Conservation (phyloP, 2,113 vertebrate species). For the Microtus montanus region DNA sequence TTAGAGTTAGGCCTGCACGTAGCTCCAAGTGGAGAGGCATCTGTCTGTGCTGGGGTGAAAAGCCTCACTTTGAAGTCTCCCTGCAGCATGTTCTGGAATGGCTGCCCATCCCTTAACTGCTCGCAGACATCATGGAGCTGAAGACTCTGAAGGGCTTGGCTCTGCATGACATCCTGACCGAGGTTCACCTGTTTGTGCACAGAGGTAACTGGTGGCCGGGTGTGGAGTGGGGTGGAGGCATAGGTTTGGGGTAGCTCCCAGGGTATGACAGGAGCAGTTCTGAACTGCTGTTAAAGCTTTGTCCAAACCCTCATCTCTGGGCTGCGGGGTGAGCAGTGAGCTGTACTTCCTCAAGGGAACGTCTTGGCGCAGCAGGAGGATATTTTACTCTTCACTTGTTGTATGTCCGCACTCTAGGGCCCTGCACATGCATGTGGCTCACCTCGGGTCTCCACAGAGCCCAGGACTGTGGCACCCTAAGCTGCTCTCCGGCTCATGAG, state of each 20-base stretch:
- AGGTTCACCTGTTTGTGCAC: slow-evolving; percentile 95
- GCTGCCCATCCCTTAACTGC: slow-evolving; percentile 67
- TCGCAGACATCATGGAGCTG: slow-evolving; percentile 91
- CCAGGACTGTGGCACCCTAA: background rate
- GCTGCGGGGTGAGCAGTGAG: background rate
- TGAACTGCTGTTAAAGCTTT: slow-evolving; percentile 29
- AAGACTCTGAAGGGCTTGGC: slow-evolving; percentile 97
- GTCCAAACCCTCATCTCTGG: background rate
- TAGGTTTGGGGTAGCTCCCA: background rate
- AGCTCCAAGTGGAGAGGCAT: background rate
- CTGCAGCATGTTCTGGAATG: background rate
- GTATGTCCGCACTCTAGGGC: background rate
- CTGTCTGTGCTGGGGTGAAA: background rate
- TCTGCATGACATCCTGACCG: slow-evolving; percentile 95
- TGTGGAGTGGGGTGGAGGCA: background rate
- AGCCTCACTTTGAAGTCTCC: background rate
- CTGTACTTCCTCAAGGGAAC: background rate
- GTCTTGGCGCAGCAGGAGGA: background rate
- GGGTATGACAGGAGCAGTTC: background rate
- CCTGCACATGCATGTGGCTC: background rate
- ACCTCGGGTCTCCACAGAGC: background rate
- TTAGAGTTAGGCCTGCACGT: background rate
- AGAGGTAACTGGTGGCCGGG: slow-evolving; percentile 86
- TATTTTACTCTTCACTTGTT: background rate
- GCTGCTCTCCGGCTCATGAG: background rate